Conservation (phyloP, 2,113 vertebrate species). For the Podarcis cretensis region DNA sequence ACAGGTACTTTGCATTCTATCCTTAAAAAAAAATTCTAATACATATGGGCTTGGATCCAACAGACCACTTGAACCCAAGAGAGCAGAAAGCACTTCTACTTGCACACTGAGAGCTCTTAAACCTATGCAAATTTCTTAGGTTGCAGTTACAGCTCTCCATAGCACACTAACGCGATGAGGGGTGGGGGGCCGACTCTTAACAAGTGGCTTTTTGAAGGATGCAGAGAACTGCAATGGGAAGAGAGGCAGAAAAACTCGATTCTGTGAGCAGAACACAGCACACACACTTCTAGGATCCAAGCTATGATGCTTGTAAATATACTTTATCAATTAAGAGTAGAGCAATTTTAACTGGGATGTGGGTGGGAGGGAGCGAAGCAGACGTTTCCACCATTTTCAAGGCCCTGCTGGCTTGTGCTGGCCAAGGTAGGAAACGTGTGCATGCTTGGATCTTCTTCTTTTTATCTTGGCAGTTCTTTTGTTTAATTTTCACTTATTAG, state of each 20-base stretch:
- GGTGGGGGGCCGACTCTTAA: no score
- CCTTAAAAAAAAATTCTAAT: background rate
- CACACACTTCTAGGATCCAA: background rate
- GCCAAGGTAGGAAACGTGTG: no score
- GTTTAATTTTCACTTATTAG: no score
- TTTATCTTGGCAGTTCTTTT: no score
- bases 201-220: background rate
- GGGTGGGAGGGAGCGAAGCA: no score
- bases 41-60: background rate
- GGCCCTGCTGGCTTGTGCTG: no score
- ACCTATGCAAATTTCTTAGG: background rate
- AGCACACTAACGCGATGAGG: background rate
- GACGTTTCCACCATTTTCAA: no score
- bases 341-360: background rate
- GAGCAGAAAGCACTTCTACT: background rate
- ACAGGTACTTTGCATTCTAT: background rate
- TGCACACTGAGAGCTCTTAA: background rate
- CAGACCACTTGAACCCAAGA: background rate
- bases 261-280: background rate
- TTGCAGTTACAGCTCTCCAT: background rate
- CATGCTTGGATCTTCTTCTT: no score
- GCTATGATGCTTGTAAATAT: background rate
- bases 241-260: background rate
- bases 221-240: background rate
- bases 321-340: background rate